Evolutionary conservation across 2,888 invertebrate species (phyloP), one percentile per base, ranked within the genome.

Genomic region (Heliconius cydno): DNA sequence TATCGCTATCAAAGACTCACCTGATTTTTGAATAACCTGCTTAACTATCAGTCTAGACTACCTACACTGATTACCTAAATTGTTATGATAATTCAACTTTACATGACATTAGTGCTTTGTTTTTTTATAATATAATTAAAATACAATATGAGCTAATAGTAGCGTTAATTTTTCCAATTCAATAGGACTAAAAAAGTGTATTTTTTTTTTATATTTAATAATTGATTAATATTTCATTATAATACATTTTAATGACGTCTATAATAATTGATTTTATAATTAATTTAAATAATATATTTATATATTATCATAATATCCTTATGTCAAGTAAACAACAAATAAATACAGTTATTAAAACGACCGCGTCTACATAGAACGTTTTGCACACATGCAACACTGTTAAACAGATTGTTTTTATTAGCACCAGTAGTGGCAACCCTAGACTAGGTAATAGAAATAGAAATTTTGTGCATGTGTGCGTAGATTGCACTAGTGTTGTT

Each of bases 381-480:
- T 46, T 71, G 79, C 73, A 74, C 76, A 70, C 71, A 75, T 76
- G 57, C 76, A 66, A 57, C 25, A 63, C 87, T 6, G 46, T 12
- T 41, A 41, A 85, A 63, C 87, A 85, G 84, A 86, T 83, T 83
- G 83, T 88, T 89, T 88, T 89, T 88, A 91, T 87, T 86, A 87
- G 86, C 87, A 85, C 83, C 84, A 87, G 86, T 79, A 65, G 73
- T 89, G 90, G 89, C 90, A 91, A 91, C 90, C 89, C 92, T 93
- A 92, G 88, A 87, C 84, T 86, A 87, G 86, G 90, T 90, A 91
- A 92, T 94, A 93, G 93, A 94, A 95, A 94, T 94, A 94, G 94
- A 94, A 93, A 93, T 92, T 84, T 80, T 88, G 81, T 84, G 52
- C 19, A 74, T 89, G 95, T 94, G 92, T 92, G 93, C 84, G 93